Base-by-base conservation (phyloP, 2,888 invertebrate genomes). In the Lobophora halterata region DNA sequence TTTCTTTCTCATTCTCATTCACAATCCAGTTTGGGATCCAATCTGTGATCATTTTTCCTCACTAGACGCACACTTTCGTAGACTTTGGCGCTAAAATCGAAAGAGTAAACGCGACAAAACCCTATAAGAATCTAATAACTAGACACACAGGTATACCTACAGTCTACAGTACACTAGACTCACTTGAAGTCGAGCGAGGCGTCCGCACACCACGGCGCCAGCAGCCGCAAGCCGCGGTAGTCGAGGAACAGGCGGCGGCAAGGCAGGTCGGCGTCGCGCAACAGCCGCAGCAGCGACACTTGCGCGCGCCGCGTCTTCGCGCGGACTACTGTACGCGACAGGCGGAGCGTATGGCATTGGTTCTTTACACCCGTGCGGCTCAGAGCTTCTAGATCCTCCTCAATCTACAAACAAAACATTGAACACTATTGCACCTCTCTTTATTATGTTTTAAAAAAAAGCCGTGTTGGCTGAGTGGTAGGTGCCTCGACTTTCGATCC, bases 201-300 rank as follows among this genome's bases (percentile, higher is more conserved):
- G 63, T 96, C 95, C 39, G 92, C 91, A 91, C 98, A 97, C 93
- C 98, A 98, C 13, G 95, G 96, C 87, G 97, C 96, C 39, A 99
- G 89, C 34, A 99, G 85, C 3, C 95, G 88, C 35, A 98, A 87
- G 0, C 98, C 98, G 64, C 98, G 96, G 79, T 98, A 98, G 85
- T 96, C 96, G 35, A 97, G 90, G 85, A 98, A 98, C 46, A 98
- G 89, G 7, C 96, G 86, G 5, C 95, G 90, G 67, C 96, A 96
- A 0, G 96, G 93, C 58, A 94, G 82, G 69, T 95, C 95, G 0
- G 95, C 95, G 43, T 90, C 91, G 38, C 94, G 91, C 41, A 98
- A 88, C 19, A 98, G 89, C 6, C 93, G 89, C 50, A 98, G 83
- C 2, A 98, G 79, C 39, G 93, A 91, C 46, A 90, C 88, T 48